These are phyloP conservation scores for Chloroclystis v-ata DNA, from an alignment of 2,888 invertebrate species.

Conservation along the genomic window DNA sequence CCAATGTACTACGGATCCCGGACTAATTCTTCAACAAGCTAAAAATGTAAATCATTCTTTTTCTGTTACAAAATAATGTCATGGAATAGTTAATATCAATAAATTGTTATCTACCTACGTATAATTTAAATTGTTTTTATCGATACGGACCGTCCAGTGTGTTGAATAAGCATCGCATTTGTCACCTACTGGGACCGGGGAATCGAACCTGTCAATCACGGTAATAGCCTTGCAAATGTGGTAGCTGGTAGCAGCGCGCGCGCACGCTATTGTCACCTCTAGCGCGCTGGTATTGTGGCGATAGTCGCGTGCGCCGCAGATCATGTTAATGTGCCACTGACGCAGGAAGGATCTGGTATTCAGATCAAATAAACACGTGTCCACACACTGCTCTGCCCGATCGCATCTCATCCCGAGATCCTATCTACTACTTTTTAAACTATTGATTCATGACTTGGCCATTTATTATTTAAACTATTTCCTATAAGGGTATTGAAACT, in stretches of 20 bases:
- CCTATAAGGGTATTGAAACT: too few species aligned
- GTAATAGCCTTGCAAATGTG: constrained; percentile 34
- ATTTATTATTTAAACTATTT: too few species aligned
- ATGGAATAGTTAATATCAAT: too few species aligned
- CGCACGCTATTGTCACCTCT: not conserved
- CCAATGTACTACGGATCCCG: too few species aligned
- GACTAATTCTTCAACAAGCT: too few species aligned
- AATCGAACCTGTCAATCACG: constrained; percentile 35
- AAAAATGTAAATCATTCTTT: too few species aligned
- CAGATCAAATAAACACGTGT: constrained; percentile 52
- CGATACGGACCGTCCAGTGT: too few species aligned
- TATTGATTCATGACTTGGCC: not conserved
- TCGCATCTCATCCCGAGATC: not conserved
- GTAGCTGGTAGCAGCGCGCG: constrained; percentile 27
- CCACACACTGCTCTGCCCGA: constrained; percentile 30
- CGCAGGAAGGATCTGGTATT: constrained; percentile 57
- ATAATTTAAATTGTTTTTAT: too few species aligned
- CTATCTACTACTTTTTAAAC: constrained; percentile 2
- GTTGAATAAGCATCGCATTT: not conserved
- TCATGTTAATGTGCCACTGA: constrained; percentile 48
- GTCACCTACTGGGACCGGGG: constrained; percentile 9
- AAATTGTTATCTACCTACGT: too few species aligned
- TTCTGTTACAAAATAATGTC: too few species aligned
- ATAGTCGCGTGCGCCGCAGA: not conserved
- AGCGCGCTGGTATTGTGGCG: not conserved